Percentiles rank a stretch among this genome's conserved stretches.
Evolutionary conservation across 2,888 invertebrate genomes (phyloP).

Genomic region (Eupithecia vulgata): DNA sequence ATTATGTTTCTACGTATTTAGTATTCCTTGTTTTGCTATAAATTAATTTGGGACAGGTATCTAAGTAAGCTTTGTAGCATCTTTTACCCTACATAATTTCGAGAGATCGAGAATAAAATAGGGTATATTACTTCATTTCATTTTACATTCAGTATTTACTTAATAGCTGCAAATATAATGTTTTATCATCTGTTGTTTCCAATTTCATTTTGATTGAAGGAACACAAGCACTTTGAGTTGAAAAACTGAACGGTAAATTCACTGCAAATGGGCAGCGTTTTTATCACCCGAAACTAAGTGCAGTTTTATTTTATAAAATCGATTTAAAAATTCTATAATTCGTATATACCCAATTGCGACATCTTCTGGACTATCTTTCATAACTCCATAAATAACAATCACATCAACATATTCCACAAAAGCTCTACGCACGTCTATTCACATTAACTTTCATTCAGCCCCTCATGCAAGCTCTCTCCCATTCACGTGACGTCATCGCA

Average conservation of each 20-base stretch:
- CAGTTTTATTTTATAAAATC: no score
- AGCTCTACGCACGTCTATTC: neutral
- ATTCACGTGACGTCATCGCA: conserved; percentile 39
- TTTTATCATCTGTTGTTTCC: no score
- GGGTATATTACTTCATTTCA: no score
- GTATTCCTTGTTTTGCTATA: neutral
- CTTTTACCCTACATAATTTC: neutral
- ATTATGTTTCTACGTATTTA: neutral
- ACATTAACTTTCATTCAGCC: conserved; percentile 6
- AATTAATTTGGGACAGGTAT: neutral
- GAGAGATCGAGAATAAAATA: neutral
- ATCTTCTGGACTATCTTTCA: neutral
- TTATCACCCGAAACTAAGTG: no score
- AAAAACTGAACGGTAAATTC: no score
- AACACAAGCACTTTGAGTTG: no score
- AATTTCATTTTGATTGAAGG: no score
- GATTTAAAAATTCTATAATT: no score
- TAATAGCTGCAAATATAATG: no score
- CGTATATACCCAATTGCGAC: neutral
- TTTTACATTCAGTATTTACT: no score
- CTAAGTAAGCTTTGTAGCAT: neutral
- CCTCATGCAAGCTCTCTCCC: conserved; percentile 19
- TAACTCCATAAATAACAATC: neutral
- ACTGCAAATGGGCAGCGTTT: no score
- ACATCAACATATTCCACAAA: neutral